phyloP scores from a whole-genome alignment of 2,888 invertebrate species.

The Drosophila sordidula region DNA sequence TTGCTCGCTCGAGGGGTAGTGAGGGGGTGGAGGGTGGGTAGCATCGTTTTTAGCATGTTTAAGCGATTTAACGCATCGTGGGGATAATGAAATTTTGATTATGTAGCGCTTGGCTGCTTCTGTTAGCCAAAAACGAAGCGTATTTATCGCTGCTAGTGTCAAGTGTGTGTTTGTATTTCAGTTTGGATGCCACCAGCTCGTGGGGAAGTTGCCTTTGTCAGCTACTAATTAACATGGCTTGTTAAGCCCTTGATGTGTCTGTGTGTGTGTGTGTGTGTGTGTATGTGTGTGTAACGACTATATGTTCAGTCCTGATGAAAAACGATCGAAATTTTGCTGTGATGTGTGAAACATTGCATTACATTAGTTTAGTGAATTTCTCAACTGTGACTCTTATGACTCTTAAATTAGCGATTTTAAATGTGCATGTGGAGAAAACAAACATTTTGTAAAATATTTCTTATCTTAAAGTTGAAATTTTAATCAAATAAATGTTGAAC shows the following conservation, averaged over 20 bases:
- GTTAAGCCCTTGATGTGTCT: conserved; percentile 15
- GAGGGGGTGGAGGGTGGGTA: conserved; percentile 22
- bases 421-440: background rate
- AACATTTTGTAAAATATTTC: no score
- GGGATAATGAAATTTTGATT: conserved; percentile 82
- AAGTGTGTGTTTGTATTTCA: conserved; percentile 42
- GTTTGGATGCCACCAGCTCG: conserved; percentile 18
- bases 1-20: background rate
- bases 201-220: conserved; percentile 24
- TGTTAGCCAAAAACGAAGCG: conserved; percentile 39
- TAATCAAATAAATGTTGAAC: no score
- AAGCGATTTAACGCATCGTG: conserved; percentile 83
- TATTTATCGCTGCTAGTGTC: conserved; percentile 62
- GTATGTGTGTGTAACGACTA: conserved; percentile 5
- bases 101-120: conserved; percentile 73
- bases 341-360: background rate
- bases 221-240: conserved; percentile 57
- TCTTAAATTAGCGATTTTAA: background rate
- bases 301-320: conserved; percentile 10
- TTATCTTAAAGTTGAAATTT: no score
- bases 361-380: background rate
- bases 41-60: conserved; percentile 72
- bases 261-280: conserved; percentile 1
- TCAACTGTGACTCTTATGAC: background rate
- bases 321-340: conserved; percentile 12